Percentiles rank a stretch among this genome's conserved stretches.
These are phyloP conservation scores for Parapristionchus giblindavisi DNA, from an alignment of 2,888 invertebrate species.

Conservation along the genomic window DNA sequence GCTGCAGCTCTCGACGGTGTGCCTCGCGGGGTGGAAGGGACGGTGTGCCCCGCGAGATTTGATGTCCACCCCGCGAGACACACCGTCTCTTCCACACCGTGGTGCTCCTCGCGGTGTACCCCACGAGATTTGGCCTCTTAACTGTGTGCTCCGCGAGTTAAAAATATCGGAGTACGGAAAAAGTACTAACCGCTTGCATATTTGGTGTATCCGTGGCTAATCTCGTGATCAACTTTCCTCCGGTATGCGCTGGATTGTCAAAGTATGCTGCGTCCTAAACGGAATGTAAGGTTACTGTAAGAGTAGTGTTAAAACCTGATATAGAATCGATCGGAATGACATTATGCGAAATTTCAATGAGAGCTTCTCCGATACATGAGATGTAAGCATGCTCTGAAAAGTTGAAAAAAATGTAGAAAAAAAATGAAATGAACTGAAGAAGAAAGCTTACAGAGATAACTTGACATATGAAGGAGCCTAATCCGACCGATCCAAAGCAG, in stretches of 20 bases:
- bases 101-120: too few relatives aligned
- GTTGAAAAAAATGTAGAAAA: too few relatives aligned
- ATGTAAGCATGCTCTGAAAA: slow-evolving; percentile 52
- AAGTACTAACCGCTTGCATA: slow-evolving; percentile 69
- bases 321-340: slow-evolving; percentile 68
- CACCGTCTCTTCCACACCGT: too few relatives aligned
- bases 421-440: too few relatives aligned
- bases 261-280: slow-evolving; percentile 71
- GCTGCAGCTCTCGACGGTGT: too few relatives aligned
- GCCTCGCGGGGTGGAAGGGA: too few relatives aligned
- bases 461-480: slow-evolving; percentile 52
- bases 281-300: too few relatives aligned
- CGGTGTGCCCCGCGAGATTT: too few relatives aligned
- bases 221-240: slow-evolving; percentile 71
- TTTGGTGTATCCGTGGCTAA: slow-evolving; percentile 72
- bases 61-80: too few relatives aligned
- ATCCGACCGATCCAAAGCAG: slow-evolving; percentile 49
- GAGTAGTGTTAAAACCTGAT: slow-evolving; percentile 61
- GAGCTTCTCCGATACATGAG: slow-evolving; percentile 59
- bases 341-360: slow-evolving; percentile 61
- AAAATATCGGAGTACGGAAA: too few relatives aligned
- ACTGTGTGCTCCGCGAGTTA: too few relatives aligned
- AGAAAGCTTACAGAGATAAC: slow-evolving; percentile 45
- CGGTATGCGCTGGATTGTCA: slow-evolving; percentile 70
- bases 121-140: too few relatives aligned